These are phyloP conservation scores for Sinodicranocentrus sp. DNA, from an alignment of 2,888 invertebrate genomes.

Conservation along the genomic window DNA sequence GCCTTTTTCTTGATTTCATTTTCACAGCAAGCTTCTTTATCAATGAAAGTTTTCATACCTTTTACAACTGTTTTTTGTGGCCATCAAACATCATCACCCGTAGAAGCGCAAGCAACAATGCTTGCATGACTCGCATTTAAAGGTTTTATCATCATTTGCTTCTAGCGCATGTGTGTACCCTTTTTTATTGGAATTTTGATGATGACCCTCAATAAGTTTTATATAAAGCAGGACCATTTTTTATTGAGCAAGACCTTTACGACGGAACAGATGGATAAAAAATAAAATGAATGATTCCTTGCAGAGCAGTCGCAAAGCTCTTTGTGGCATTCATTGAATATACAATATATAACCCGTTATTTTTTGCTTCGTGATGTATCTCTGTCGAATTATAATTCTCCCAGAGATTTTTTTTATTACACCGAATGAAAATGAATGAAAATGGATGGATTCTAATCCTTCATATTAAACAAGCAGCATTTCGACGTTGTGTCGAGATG, in stretches of 20 bases:
- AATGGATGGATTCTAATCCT: no score
- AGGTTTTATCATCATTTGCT: neutral
- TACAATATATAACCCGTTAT: conserved; percentile 12
- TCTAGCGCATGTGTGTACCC: conserved; percentile 13
- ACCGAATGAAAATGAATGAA: conserved; percentile 45
- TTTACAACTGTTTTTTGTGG: conserved; percentile 55
- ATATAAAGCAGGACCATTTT: conserved; percentile 47
- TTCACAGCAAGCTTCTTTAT: conserved; percentile 34
- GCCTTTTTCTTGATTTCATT: conserved; percentile 59
- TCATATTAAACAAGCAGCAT: no score
- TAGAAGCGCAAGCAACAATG: conserved; percentile 15
- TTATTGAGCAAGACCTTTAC: conserved; percentile 16
- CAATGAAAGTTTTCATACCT: conserved; percentile 39
- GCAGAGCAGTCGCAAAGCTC: conserved; percentile 24
- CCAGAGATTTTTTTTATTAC: no score
- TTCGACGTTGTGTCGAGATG: conserved; percentile 1
- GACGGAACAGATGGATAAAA: conserved; percentile 28
- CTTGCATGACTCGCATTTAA: no score
- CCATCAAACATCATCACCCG: conserved; percentile 53
- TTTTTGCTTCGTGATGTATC: conserved; percentile 31
- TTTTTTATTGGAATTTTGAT: conserved; percentile 65
- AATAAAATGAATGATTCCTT: conserved; percentile 38
- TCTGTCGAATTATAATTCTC: no score
- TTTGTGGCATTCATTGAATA: conserved; percentile 28
- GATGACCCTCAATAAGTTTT: conserved; percentile 60